Evolutionary conservation across 2,888 invertebrate genomes (phyloP).

Genomic region (Ditula angustiorana): DNA sequence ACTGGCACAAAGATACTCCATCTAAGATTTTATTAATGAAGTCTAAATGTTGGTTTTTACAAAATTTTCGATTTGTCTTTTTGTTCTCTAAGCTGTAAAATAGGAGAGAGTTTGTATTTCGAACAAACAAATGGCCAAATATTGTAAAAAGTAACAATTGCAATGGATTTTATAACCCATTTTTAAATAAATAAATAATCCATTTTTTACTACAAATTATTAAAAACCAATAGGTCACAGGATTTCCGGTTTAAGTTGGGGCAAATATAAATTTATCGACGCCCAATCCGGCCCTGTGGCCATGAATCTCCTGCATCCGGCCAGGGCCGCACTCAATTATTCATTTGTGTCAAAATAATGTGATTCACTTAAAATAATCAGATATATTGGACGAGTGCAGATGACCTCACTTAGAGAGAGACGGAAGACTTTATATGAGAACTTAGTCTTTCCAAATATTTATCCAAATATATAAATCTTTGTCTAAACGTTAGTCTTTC

Average conservation of each 20-base stretch:
- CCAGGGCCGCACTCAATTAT: slow-evolving; percentile 71
- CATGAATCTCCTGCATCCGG: slow-evolving; percentile 77
- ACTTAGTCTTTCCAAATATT: background rate
- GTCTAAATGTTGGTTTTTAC: too few species aligned
- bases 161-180: too few species aligned
- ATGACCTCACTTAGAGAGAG: background rate
- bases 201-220: slow-evolving; percentile 8
- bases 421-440: background rate
- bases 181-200: too few species aligned
- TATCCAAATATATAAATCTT: too few species aligned
- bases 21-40: too few species aligned
- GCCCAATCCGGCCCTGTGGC: slow-evolving; percentile 42
- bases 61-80: too few species aligned
- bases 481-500: too few species aligned
- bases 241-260: slow-evolving; percentile 23
- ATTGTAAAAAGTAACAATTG: too few species aligned
- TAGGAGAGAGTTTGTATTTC: too few species aligned
- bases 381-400: slow-evolving; percentile 21
- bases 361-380: slow-evolving; percentile 69
- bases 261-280: slow-evolving; percentile 31
- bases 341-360: slow-evolving; percentile 79
- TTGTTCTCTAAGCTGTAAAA: too few species aligned
- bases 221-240: slow-evolving; percentile 20
- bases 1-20: too few species aligned
- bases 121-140: too few species aligned